phyloP scores from a whole-genome alignment of 1,140 invertebrate species.

The Drosophila ananassae region DNA sequence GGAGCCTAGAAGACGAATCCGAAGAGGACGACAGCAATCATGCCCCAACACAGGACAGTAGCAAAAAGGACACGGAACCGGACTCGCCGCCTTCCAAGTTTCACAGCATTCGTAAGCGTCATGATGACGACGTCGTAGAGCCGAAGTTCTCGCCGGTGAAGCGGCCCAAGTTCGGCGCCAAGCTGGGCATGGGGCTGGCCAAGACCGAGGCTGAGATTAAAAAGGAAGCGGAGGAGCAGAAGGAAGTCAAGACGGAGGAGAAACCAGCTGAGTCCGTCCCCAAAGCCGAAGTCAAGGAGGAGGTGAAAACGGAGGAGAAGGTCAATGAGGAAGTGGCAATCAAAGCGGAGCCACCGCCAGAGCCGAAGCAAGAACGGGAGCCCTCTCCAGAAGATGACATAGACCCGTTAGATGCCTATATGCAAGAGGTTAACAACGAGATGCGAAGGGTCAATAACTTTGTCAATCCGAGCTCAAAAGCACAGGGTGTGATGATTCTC shows the following conservation, averaged over 20 bases:
- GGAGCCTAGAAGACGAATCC: slow-evolving; percentile 96
- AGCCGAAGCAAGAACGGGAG: slow-evolving; percentile 3
- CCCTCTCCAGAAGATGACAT: slow-evolving; percentile 88
- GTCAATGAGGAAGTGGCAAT: slow-evolving; percentile 1
- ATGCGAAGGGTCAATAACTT: slow-evolving; percentile 95
- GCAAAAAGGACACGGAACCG: slow-evolving; percentile 64
- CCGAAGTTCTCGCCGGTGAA: slow-evolving; percentile 85
- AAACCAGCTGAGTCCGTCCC: not conserved
- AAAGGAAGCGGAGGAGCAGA: slow-evolving; percentile 3
- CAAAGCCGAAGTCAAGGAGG: slow-evolving; percentile 1
- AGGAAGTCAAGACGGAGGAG: not conserved
- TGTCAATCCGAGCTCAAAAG: slow-evolving; percentile 65
- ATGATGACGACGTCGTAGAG: slow-evolving; percentile 85
- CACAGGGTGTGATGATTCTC: slow-evolving; percentile 89
- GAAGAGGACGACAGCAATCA: slow-evolving; percentile 87
- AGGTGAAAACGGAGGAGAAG: not conserved
- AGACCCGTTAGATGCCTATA: slow-evolving; percentile 98
- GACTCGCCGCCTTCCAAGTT: slow-evolving; percentile 76
- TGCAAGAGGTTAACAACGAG: slow-evolving; percentile 93
- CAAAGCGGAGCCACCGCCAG: slow-evolving; percentile 24
- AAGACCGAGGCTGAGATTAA: slow-evolving; percentile 27
- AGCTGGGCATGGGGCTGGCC: slow-evolving; percentile 44
- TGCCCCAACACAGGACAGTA: slow-evolving; percentile 23
- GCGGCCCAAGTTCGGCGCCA: slow-evolving; percentile 59
- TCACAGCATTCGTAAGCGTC: slow-evolving; percentile 85